Conservation (phyloP, 2,888 invertebrate species). For the Eurytoma californica region DNA sequence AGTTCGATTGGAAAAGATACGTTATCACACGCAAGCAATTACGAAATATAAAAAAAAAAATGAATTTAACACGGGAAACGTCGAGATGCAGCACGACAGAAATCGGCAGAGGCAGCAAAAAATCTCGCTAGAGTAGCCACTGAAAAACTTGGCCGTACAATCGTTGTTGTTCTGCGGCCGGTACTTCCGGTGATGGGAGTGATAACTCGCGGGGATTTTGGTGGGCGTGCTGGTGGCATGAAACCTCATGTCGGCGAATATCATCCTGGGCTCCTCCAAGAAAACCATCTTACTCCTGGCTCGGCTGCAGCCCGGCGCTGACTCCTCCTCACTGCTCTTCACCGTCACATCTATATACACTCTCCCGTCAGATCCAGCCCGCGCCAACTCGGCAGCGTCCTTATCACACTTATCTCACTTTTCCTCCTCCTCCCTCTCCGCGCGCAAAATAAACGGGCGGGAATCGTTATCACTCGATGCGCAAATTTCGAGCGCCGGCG, state of each 20-base stretch:
- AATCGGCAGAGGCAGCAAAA: neutral
- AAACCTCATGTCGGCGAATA: slow-evolving; percentile 73
- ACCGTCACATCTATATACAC: slow-evolving; percentile 63
- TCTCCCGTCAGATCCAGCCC: slow-evolving; percentile 62
- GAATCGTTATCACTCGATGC: slow-evolving; percentile 8
- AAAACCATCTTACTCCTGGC: slow-evolving; percentile 70
- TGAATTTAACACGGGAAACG: too few relatives aligned
- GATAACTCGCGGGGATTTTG: slow-evolving; percentile 62
- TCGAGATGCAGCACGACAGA: too few relatives aligned
- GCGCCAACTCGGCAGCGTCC: slow-evolving; percentile 20
- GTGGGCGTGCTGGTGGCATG: slow-evolving; percentile 72
- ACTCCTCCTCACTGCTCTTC: slow-evolving; percentile 53
- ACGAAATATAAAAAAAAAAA: too few relatives aligned
- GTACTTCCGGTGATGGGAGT: slow-evolving; percentile 66
- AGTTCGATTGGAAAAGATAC: too few relatives aligned
- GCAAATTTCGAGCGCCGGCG: neutral
- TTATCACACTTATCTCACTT: neutral
- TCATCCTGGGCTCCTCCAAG: slow-evolving; percentile 73
- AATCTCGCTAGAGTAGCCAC: neutral
- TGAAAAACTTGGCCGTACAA: slow-evolving; percentile 64
- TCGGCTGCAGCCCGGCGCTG: slow-evolving; percentile 6
- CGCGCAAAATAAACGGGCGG: too few relatives aligned
- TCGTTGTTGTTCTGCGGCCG: slow-evolving; percentile 72
- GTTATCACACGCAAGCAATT: too few relatives aligned
- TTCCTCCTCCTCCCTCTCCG: neutral